Evolutionary conservation across 1,140 invertebrate genomes (phyloP), one percentile per base, ranked within the genome.

Genomic region (Octopus bimaculoides): DNA sequence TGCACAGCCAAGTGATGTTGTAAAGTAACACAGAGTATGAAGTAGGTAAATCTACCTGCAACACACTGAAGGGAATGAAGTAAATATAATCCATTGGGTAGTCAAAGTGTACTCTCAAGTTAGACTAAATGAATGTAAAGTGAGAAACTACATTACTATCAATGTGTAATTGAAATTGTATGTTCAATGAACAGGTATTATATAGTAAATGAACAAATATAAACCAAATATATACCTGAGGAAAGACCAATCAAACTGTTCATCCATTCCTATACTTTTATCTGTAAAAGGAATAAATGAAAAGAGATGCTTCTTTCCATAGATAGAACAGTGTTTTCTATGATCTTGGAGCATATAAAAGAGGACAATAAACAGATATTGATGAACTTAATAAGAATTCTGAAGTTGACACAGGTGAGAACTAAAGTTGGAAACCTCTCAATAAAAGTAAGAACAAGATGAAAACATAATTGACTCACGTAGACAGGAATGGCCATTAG

Each of bases 401-500:
- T 61, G 17, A 61, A 17, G 56, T 17, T 17, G 26, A 41, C 26
- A 41, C 26, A 41, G 26, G 26, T 69, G n/a, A 20, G 66, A 69
- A 69, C 12, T 69, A 69, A 75, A 10, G 9, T 75, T 75, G 73
- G 73, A 10, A 75, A 10, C 9, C 20, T 26, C 6, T 26, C 12
- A 52, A 76, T 26, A 52, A 14, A 76, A 54, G 17, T 26, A 76
- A 54, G 52, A 26, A 12, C 6, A 76, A 26, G 20, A 7, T 54
- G 53, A 69, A 20, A 12, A 69, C 17, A 17, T 52, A 54, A 76
- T 17, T 52, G 12, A 76, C 75, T 52, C 41, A 76, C 75, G 14
- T 52, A 76, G 20, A 74, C 89, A 90, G n/a, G 86, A 87, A 8
- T 84, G 82, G 9, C 86, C 83, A 79, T 89, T 85, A 26, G 52